phyloP scores from a whole-genome alignment of 2,797 vertebrate genomes.

The Ptychobarbus kaznakovi region DNA sequence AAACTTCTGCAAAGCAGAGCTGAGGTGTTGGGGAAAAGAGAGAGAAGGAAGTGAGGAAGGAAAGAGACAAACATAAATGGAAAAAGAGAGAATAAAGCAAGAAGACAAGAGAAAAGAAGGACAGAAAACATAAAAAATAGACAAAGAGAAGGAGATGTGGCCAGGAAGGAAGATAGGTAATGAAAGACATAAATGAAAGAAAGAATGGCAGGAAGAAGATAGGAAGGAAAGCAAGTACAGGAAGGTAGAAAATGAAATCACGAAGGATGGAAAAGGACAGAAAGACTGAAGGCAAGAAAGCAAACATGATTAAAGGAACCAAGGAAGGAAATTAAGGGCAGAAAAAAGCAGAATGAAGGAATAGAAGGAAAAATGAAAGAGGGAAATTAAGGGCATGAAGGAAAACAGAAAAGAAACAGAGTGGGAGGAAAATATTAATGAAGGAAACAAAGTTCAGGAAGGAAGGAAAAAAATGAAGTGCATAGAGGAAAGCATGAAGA shows the following conservation, averaged over 20 bases:
- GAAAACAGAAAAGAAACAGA: not conserved
- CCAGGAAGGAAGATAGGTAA: not conserved
- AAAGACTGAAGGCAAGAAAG: not conserved
- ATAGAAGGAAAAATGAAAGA: not conserved
- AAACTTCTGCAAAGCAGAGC: slow-evolving; percentile 18
- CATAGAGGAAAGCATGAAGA: not conserved
- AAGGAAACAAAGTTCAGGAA: not conserved
- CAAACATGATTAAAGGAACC: too few species aligned
- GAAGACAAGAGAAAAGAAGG: not conserved
- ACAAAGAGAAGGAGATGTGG: not conserved
- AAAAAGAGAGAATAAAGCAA: not conserved
- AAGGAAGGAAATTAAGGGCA: not conserved
- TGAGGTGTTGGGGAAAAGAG: not conserved
- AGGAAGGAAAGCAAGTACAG: not conserved
- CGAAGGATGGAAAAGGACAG: not conserved
- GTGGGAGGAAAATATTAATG: not conserved
- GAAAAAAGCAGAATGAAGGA: not conserved
- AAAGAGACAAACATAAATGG: not conserved
- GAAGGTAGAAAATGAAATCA: not conserved
- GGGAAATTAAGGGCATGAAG: not conserved
- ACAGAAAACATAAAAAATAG: not conserved
- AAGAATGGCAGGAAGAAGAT: not conserved
- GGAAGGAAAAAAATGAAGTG: not conserved
- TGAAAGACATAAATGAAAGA: not conserved
- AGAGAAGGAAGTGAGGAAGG: not conserved